Evolutionary conservation across 2,888 invertebrate species (phyloP), one percentile per base, ranked within the genome.

Genomic region (Catocala sponsa): DNA sequence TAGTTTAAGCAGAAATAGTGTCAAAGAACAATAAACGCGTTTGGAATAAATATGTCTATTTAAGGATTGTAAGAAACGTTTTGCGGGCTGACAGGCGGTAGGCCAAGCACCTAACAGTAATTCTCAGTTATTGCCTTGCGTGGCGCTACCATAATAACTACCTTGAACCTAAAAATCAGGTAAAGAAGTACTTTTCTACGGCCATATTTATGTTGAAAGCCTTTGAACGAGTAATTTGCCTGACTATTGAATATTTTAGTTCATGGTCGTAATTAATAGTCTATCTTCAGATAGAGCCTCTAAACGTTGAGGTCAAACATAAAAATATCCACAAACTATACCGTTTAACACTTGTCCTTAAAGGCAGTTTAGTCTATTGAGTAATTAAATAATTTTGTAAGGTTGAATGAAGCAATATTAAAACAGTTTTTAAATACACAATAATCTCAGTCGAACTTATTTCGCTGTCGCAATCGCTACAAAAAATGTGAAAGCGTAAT

Each of bases 171-270:
- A 38, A 38, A 38, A 38, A 38, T 38, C 35, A 7, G 9, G 7
- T 38, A 9, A 6, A 7, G 9, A 38, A 38, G 35, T 38, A 2
- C 35, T 38, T 38, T 38, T 38, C 35, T 38, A 38, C 35, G 35
- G 2, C 35, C 9, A 38, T 38, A 38, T 38, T 38, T 38, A 38
- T 38, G 65, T 70, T 50, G 42, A 65, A 63, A 73, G 46, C 58
- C 50, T 51, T 33, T 67, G 13, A 65, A 68, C 48, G 55, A 65
- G 38, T 46, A 47, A 54, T 62, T 69, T 54, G 70, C 59, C 74
- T 60, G 77, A 63, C 74, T 59, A 59, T 63, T 60, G 38, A 53
- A 65, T 47, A 68, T 60, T 65, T 62, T 77, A 43, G 60, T 57
- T 70, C 60, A 73, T 55, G 74, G 78, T 52, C 59, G 38, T 51